A percentile compares a stretch with the other conserved stretches of the same genome.
Conservation (phyloP, 2,888 invertebrate genomes). For the Sisyra nigra region DNA sequence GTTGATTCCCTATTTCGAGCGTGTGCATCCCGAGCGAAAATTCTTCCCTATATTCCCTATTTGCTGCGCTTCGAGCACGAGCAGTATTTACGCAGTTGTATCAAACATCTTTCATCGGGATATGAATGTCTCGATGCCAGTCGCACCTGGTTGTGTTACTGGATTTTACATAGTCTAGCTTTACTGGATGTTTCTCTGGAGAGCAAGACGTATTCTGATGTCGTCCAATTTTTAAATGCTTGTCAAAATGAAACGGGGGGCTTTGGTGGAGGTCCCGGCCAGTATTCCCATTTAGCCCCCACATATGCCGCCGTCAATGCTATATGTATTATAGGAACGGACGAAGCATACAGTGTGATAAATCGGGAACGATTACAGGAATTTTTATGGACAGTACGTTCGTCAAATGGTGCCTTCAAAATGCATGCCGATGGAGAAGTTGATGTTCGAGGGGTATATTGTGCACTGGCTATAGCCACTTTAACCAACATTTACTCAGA, state of each 20-base stretch:
- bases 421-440: slow-evolving; percentile 82
- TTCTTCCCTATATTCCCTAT: slow-evolving; percentile 40
- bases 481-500: slow-evolving; percentile 64
- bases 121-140: slow-evolving; percentile 86
- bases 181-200: slow-evolving; percentile 50
- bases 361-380: slow-evolving; percentile 55
- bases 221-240: slow-evolving; percentile 41
- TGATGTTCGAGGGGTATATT: slow-evolving; percentile 93
- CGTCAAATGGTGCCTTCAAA: slow-evolving; percentile 77
- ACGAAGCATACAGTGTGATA: slow-evolving; percentile 72
- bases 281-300: slow-evolving; percentile 84
- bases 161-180: slow-evolving; percentile 85
- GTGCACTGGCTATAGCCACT: slow-evolving; percentile 82
- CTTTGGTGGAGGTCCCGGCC: slow-evolving; percentile 89
- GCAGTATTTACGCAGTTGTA: slow-evolving; percentile 46
- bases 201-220: slow-evolving; percentile 32
- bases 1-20: slow-evolving; percentile 35
- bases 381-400: slow-evolving; percentile 64
- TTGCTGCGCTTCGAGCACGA: slow-evolving; percentile 46
- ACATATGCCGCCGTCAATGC: slow-evolving; percentile 96
- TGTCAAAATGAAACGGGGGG: slow-evolving; percentile 74
- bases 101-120: slow-evolving; percentile 46
- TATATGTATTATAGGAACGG: slow-evolving; percentile 67
- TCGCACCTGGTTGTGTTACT: slow-evolving; percentile 93
- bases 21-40: slow-evolving; percentile 28